A percentile compares a stretch with the other conserved stretches of the same genome.
These are phyloP conservation scores for Pandemis cinnamomeana DNA, from an alignment of 2,888 invertebrate species.

Conservation along the genomic window DNA sequence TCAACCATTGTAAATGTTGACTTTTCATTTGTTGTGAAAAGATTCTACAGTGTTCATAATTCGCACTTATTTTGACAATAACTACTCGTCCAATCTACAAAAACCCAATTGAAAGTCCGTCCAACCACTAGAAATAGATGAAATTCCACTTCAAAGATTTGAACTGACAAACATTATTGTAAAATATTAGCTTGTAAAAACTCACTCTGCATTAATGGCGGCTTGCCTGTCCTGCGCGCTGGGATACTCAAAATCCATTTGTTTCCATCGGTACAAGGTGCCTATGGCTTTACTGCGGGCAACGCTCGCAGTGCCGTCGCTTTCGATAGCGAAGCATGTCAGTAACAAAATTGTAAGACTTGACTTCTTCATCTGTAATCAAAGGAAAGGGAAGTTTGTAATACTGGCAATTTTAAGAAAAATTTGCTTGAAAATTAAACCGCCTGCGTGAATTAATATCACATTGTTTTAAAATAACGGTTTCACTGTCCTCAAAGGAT, in stretches of 20 bases:
- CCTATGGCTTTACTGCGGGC: slow-evolving; percentile 59
- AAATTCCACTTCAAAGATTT: too few species aligned
- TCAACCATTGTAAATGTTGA: too few species aligned
- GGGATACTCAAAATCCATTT: slow-evolving; percentile 71
- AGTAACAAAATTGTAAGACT: slow-evolving; percentile 44
- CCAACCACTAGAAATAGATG: too few species aligned
- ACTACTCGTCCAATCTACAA: too few species aligned
- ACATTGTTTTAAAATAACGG: neutral
- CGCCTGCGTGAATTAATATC: too few species aligned
- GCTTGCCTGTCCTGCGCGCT: slow-evolving; percentile 54
- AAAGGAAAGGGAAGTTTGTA: neutral
- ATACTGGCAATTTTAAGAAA: neutral
- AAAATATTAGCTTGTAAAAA: slow-evolving; percentile 11
- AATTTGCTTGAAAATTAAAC: too few species aligned
- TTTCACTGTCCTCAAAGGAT: neutral
- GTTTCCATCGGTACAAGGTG: slow-evolving; percentile 77
- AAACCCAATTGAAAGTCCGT: too few species aligned
- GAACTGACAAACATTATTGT: neutral
- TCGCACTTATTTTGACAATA: too few species aligned
- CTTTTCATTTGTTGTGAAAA: too few species aligned
- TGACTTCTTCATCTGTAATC: slow-evolving; percentile 48
- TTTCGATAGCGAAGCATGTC: slow-evolving; percentile 44
- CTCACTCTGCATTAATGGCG: slow-evolving; percentile 67
- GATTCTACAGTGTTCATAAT: too few species aligned
- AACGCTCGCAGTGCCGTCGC: slow-evolving; percentile 45